Evolutionary conservation across 2,888 invertebrate genomes (phyloP).

Genomic region (Gortyna flavago): DNA sequence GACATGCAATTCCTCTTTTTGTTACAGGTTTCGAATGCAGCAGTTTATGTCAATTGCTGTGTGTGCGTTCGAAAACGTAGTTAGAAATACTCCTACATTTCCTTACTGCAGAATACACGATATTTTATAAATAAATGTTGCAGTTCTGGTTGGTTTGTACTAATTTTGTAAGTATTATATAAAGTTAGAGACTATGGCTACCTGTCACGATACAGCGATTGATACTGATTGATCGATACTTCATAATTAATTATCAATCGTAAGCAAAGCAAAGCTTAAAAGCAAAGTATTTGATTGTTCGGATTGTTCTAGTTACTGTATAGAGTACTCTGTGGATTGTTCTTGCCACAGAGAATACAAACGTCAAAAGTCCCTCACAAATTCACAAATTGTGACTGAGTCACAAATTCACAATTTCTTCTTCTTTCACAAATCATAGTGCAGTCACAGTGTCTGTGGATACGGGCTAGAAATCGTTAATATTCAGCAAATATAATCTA

Average conservation of each 20-base stretch:
- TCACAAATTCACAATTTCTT: conserved; percentile 5
- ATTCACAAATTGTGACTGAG: neutral
- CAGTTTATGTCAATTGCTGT: neutral
- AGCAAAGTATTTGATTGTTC: neutral
- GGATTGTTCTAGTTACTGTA: neutral
- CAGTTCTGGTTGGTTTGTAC: neutral
- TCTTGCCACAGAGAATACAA: conserved; percentile 22
- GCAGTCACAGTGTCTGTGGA: neutral
- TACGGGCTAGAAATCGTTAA: conserved; percentile 19
- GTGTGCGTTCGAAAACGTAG: conserved; percentile 26
- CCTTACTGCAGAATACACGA: neutral
- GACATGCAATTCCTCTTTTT: neutral
- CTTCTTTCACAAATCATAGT: conserved; percentile 1
- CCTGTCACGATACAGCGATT: neutral
- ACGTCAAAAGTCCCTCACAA: conserved; percentile 4
- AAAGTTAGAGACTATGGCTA: neutral
- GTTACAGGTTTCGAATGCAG: conserved; percentile 26
- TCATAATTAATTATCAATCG: neutral
- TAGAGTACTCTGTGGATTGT: neutral
- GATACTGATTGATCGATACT: neutral
- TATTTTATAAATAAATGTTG: too few relatives aligned
- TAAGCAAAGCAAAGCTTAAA: neutral
- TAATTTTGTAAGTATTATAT: neutral
- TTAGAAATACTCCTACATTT: neutral
- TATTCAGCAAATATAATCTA: conserved; percentile 3